Evolutionary conservation across 2,113 vertebrate species (phyloP), one percentile per base, ranked within the genome.

Genomic region (Carollia perspicillata): DNA sequence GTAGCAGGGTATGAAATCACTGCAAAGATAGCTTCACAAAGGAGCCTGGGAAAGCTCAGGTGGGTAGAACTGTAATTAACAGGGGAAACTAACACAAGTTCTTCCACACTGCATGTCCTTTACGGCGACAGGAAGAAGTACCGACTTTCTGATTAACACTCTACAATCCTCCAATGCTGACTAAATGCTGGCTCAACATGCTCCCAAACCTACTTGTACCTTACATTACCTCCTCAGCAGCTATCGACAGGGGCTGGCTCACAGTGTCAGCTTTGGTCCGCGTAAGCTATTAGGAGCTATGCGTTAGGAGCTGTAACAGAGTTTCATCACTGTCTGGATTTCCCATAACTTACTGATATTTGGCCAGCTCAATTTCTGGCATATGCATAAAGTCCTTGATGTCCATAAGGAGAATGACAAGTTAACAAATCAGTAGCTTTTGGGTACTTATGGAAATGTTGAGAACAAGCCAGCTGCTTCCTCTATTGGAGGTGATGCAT

Each of bases 361-460:
- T 92, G 95, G 94, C 97, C 95, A 97, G 87, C 96, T 97, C 92
- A 42, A 53, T 95, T 95, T 96, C 81, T 98, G 97, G 97, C 93
- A 98, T 94, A 88, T 96, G 97, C 69, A 95, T 96, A 87, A 95
- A 97, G 83, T 92, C 95, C 94, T 81, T 95, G 97, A 94, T 96
- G 96, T 95, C 95, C 66, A 22, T 83, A 97, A 98, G 97, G 97
- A 98, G 96, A 94, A 97, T 92, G 96, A 93, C 97, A 98, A 96
- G 92, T 97, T 97, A 97, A 98, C 97, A 98, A 97, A 98, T 97
- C 97, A 97, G 97, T 97, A 95, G 97, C 97, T 98, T 96, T 96
- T 84, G 98, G 97, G 95, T 96, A 97, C 97, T 98, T 98, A 93
- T 53, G 90, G 97, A 98, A 97, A 97, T 96, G 94, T 72, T 95